These are phyloP conservation scores for Chaunax sp. DNA, from an alignment of 2,797 vertebrate species.

Conservation along the genomic window DNA sequence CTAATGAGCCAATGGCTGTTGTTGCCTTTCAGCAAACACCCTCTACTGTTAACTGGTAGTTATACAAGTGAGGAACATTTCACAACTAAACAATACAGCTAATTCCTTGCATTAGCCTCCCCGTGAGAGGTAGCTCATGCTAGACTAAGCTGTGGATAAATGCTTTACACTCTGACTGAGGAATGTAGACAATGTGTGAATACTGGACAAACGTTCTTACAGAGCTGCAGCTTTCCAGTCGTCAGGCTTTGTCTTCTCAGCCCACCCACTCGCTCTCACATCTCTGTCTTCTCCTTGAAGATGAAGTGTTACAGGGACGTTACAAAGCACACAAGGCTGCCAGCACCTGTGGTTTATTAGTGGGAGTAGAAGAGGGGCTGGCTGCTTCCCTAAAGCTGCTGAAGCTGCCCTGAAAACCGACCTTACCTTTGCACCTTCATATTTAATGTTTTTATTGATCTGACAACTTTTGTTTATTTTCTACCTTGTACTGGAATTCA, in stretches of 20 bases:
- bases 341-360: conserved; percentile 46
- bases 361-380: conserved; percentile 17
- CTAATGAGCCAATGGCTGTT: conserved; percentile 30
- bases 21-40: conserved; percentile 40
- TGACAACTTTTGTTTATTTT: no score
- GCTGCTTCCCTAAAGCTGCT: conserved; percentile 8
- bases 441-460: no score
- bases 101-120: conserved; percentile 27
- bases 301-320: conserved; percentile 25
- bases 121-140: conserved; percentile 26
- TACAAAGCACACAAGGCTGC: conserved; percentile 20
- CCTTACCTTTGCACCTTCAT: not conserved
- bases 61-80: conserved; percentile 22
- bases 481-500: no score
- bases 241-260: conserved; percentile 14
- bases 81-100: conserved; percentile 25
- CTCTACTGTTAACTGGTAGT: conserved; percentile 7
- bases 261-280: conserved; percentile 40
- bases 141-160: conserved; percentile 35
- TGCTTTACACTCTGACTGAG: not conserved
- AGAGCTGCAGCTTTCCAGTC: not conserved
- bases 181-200: conserved; percentile 33
- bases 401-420: conserved; percentile 5
- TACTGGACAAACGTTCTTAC: conserved; percentile 1
- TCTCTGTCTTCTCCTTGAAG: conserved; percentile 35